phyloP scores from a whole-genome alignment of 2,797 vertebrate species.

The Anas bahamensis region DNA sequence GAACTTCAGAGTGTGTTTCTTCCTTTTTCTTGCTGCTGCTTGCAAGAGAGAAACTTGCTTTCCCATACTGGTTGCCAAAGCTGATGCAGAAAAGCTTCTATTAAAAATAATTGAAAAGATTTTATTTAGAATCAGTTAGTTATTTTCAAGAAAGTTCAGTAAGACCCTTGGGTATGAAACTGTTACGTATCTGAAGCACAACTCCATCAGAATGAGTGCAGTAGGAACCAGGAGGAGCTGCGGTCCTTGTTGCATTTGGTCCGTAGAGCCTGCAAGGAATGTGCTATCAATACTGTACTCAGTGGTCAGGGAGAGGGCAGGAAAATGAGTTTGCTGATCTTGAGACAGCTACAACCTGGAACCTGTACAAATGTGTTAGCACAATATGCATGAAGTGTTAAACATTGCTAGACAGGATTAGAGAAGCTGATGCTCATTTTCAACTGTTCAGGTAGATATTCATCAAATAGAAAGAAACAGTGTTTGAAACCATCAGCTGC shows the following conservation, averaged over 20 bases:
- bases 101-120: not conserved
- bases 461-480: not conserved
- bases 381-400: not conserved
- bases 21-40: not conserved
- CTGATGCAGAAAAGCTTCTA: not conserved
- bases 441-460: not conserved
- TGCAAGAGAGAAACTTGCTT: not conserved
- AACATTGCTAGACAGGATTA: not conserved
- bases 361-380: not conserved
- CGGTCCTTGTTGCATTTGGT: not conserved
- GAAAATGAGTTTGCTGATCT: not conserved
- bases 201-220: not conserved
- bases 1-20: not conserved
- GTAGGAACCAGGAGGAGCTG: not conserved
- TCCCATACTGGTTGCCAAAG: not conserved
- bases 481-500: not conserved
- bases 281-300: fast-evolving
- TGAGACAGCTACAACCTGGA: not conserved
- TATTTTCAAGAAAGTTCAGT: not conserved
- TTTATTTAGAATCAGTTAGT: not conserved
- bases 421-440: not conserved
- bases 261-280: not conserved
- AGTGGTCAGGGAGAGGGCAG: not conserved
- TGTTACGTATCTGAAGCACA: not conserved
- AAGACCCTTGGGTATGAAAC: not conserved